A percentile compares a stretch with the other conserved stretches of the same genome.
Conservation (phyloP, 2,888 invertebrate species). For the Tubulanus polymorphus region DNA sequence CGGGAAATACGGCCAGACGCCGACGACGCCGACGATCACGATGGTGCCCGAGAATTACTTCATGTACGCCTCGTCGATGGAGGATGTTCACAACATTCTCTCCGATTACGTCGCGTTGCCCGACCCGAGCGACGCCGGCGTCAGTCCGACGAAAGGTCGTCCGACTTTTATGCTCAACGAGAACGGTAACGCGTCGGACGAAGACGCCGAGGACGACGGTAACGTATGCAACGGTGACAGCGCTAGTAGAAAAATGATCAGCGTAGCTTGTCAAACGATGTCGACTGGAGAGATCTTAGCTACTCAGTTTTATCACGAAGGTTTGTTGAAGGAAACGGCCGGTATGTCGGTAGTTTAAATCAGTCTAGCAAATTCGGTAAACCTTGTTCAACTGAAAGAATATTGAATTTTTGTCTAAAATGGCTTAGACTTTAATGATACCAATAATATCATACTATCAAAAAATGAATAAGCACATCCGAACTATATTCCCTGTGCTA, state of each 20-base stretch:
- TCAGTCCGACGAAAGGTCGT: constrained; percentile 11
- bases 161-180: constrained; percentile 3
- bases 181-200: background rate
- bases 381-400: too few species aligned
- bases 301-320: constrained; percentile 52
- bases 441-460: too few species aligned
- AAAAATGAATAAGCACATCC: too few species aligned
- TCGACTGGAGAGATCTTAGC: constrained; percentile 52
- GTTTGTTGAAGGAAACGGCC: background rate
- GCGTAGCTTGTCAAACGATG: constrained; percentile 47
- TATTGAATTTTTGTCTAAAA: too few species aligned
- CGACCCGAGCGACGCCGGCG: constrained; percentile 7
- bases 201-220: background rate
- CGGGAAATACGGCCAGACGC: constrained; percentile 28
- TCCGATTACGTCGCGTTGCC: constrained; percentile 1
- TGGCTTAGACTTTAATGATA: too few species aligned
- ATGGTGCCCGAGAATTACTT: constrained; percentile 50
- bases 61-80: constrained; percentile 46
- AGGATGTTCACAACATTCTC: constrained; percentile 24
- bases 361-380: too few species aligned
- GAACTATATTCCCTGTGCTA: too few species aligned
- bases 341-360: too few species aligned
- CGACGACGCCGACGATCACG: constrained; percentile 39
- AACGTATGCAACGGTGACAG: background rate
- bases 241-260: background rate